A percentile compares a stretch with the other conserved stretches of the same genome.
Evolutionary conservation across 2,888 invertebrate species (phyloP).

Genomic region (Plagiodera versicolora): DNA sequence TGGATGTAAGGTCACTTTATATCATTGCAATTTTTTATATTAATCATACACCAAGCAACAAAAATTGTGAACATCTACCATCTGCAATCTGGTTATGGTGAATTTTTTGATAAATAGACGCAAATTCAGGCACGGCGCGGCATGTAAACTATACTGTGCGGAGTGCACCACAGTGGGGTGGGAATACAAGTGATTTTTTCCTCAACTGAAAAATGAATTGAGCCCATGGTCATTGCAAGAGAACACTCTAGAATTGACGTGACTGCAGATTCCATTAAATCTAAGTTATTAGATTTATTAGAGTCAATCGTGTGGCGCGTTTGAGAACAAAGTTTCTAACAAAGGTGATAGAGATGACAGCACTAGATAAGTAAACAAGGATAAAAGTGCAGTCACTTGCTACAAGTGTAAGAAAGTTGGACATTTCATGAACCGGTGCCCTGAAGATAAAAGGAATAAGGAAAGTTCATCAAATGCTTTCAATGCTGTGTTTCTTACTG

Average conservation of each 20-base stretch:
- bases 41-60: too few species aligned
- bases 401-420: slow-evolving; percentile 32
- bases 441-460: slow-evolving; percentile 13
- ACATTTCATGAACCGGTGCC: slow-evolving; percentile 34
- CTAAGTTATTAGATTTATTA: slow-evolving; percentile 36
- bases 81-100: too few species aligned
- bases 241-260: slow-evolving; percentile 35
- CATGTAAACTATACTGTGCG: too few species aligned
- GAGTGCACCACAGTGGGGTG: too few species aligned
- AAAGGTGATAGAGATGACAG: slow-evolving; percentile 12
- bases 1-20: too few species aligned
- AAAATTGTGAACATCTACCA: too few species aligned
- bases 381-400: slow-evolving; percentile 25
- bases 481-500: slow-evolving; percentile 33
- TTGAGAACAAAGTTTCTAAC: neutral
- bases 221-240: slow-evolving; percentile 36
- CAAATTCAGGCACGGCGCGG: too few species aligned
- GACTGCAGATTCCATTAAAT: slow-evolving; percentile 37
- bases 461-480: slow-evolving; percentile 20
- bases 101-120: too few species aligned
- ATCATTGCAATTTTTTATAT: too few species aligned
- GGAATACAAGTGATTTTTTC: too few species aligned
- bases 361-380: slow-evolving; percentile 1
- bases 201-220: slow-evolving; percentile 32
- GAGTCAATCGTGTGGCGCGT: slow-evolving; percentile 7